phyloP scores from a whole-genome alignment of 2,113 vertebrate species.

The Petrocephalus zakoni region DNA sequence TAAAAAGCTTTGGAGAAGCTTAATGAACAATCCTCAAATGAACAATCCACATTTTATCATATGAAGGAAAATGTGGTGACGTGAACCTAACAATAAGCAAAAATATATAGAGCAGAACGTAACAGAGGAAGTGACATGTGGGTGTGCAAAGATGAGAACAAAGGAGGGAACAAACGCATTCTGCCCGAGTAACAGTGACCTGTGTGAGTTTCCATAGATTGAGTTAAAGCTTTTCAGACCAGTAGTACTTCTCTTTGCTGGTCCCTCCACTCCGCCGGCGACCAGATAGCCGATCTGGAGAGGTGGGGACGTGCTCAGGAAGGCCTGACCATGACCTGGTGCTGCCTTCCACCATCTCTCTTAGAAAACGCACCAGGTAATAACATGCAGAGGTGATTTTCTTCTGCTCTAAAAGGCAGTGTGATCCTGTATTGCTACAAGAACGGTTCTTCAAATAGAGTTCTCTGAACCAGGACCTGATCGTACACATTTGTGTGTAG shows the following conservation, averaged over 20 bases:
- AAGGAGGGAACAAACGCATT: not conserved
- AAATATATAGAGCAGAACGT: not conserved
- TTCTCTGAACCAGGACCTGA: slow-evolving; percentile 46
- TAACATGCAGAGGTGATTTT: slow-evolving; percentile 50
- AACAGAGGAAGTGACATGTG: not conserved
- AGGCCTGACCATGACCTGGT: slow-evolving; percentile 1
- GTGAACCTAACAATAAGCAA: not conserved
- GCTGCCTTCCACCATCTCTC: slow-evolving; percentile 39
- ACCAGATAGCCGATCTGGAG: not conserved
- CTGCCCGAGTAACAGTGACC: not conserved
- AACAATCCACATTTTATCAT: not conserved
- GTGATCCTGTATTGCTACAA: slow-evolving; percentile 67
- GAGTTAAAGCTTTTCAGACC: slow-evolving; percentile 45
- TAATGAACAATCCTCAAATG: not conserved
- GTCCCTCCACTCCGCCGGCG: slow-evolving; percentile 33
- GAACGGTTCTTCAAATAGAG: slow-evolving; percentile 66
- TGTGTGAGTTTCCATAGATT: slow-evolving; percentile 33
- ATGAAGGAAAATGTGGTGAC: not conserved
- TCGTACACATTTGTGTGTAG: slow-evolving; percentile 48
- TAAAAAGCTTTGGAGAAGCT: not conserved
- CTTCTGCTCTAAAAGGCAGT: slow-evolving; percentile 57
- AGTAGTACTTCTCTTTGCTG: not conserved
- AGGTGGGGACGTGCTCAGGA: not conserved
- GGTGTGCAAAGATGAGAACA: not conserved
- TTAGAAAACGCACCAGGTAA: slow-evolving; percentile 62